Percentiles rank a stretch among this genome's conserved stretches.
phyloP scores from a whole-genome alignment of 1,140 invertebrate genomes.

The Euwallacea similis region DNA sequence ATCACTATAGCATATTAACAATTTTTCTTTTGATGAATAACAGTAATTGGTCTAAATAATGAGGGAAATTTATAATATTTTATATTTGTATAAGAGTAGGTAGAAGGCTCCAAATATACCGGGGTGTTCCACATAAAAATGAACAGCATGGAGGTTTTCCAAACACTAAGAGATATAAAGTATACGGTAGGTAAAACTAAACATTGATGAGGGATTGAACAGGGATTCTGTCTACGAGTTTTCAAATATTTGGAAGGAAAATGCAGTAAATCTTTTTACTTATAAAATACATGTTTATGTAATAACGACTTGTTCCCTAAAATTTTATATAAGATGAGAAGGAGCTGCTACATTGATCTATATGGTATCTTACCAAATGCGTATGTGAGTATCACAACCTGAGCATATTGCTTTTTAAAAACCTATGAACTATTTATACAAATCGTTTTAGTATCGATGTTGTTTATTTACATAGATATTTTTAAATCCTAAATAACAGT shows the following conservation, averaged over 20 bases:
- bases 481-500: not conserved
- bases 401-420: constrained; percentile 12
- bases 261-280: not conserved
- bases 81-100: not conserved
- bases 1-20: not conserved
- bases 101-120: not conserved
- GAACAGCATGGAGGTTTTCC: no score
- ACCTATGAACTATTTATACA: not conserved
- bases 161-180: no score
- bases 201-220: not conserved
- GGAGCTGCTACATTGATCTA: not conserved
- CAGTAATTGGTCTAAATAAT: not conserved
- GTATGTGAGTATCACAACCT: constrained; percentile 11
- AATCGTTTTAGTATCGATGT: not conserved
- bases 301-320: not conserved
- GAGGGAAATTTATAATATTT: not conserved
- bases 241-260: not conserved
- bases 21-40: constrained; percentile 7
- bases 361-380: not conserved
- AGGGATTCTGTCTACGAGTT: no score
- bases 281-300: constrained; percentile 1
- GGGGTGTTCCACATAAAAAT: no score
- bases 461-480: not conserved
- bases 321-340: not conserved
- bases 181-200: not conserved